Percentiles rank a stretch among this genome's conserved stretches.
phyloP scores from a whole-genome alignment of 2,113 vertebrate genomes.

The Bos taurus region DNA sequence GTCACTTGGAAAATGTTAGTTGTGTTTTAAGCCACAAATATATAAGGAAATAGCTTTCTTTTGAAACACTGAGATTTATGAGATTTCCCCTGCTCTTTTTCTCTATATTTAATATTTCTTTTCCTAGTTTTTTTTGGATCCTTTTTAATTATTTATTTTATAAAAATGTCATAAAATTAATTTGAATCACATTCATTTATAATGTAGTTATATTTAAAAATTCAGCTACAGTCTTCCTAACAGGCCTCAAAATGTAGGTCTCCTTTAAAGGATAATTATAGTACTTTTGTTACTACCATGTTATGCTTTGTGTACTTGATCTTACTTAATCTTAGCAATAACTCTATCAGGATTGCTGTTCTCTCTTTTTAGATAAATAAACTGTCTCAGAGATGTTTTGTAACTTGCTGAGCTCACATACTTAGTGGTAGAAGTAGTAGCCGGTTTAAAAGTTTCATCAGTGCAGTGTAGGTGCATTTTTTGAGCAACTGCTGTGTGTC shows the following conservation, averaged over 20 bases:
- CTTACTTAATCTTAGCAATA: conserved; percentile 39
- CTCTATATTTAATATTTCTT: conserved; percentile 52
- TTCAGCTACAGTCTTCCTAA: conserved; percentile 6
- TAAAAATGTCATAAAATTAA: conserved; percentile 46
- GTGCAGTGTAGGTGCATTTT: neutral
- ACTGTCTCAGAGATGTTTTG: neutral
- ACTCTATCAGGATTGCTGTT: neutral
- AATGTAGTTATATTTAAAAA: conserved; percentile 15
- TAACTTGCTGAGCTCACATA: neutral
- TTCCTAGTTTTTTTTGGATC: neutral
- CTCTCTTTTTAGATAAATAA: conserved; percentile 18
- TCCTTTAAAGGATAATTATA: neutral
- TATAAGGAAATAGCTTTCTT: conserved; percentile 45
- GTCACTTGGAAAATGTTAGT: conserved; percentile 58
- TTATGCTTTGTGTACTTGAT: conserved; percentile 10
- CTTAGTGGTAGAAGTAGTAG: neutral
- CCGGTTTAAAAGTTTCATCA: neutral
- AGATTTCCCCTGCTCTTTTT: neutral
- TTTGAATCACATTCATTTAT: neutral
- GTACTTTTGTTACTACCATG: neutral
- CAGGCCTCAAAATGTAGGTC: neutral
- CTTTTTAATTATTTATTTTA: conserved; percentile 42
- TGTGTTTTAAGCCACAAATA: conserved; percentile 56
- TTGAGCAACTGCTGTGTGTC: neutral
- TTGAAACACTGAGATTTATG: conserved; percentile 48